Evolutionary conservation across 2,888 invertebrate species (phyloP).

Genomic region (Augochlorella aurata): DNA sequence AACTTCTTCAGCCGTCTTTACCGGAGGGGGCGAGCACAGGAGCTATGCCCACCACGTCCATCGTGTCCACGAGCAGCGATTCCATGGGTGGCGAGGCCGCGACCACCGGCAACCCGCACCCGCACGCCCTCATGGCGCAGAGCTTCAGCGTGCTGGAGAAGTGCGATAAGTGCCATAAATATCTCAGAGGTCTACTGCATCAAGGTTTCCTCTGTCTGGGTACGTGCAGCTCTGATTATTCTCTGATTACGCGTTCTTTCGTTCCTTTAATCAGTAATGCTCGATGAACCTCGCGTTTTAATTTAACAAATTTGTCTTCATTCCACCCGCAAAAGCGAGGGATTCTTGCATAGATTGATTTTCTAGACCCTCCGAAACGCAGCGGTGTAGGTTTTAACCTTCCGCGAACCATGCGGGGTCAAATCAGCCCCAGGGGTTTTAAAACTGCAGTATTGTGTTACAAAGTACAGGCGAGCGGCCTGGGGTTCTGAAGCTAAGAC

Average conservation of each 20-base stretch:
- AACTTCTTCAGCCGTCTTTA: constrained; percentile 82
- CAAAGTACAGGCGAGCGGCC: no score
- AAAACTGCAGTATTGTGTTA: no score
- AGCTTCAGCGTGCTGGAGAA: constrained; percentile 87
- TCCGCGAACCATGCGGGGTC: no score
- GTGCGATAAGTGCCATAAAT: constrained; percentile 89
- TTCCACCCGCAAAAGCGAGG: no score
- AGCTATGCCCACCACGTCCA: constrained; percentile 45
- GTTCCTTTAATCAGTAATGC: neutral
- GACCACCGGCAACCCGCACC: constrained; percentile 71
- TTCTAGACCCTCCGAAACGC: no score
- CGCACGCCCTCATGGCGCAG: constrained; percentile 85
- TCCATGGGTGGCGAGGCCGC: constrained; percentile 48
- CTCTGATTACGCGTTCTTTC: neutral
- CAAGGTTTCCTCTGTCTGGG: constrained; percentile 89
- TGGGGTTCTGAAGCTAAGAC: no score
- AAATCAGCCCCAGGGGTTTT: no score
- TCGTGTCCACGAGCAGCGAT: constrained; percentile 16
- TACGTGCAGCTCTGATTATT: constrained; percentile 46
- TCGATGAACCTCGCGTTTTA: no score
- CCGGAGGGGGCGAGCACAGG: constrained; percentile 50
- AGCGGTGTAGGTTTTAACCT: no score
- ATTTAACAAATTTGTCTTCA: no score
- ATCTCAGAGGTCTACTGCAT: constrained; percentile 87
- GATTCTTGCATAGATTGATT: no score